phyloP scores from a whole-genome alignment of 2,797 vertebrate genomes.

The Prionace glauca region DNA sequence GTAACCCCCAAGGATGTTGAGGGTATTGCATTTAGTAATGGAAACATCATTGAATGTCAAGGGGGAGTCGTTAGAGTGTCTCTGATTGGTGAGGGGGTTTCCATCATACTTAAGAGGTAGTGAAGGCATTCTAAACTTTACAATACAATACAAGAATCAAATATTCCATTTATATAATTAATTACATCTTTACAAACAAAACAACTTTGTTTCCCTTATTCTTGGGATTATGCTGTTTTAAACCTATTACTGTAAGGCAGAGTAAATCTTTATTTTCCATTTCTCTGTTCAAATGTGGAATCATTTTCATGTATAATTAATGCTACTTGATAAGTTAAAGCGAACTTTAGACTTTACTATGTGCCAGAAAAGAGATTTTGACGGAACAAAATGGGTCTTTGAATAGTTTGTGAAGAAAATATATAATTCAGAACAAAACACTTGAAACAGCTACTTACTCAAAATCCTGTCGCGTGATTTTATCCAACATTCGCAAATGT shows the following conservation, averaged over 20 bases:
- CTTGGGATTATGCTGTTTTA: background rate
- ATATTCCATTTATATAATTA: background rate
- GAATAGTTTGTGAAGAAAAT: background rate
- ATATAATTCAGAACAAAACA: background rate
- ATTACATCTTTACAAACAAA: background rate
- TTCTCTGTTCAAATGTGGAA: background rate
- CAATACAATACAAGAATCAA: background rate
- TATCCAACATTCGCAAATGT: background rate
- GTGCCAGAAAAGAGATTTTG: background rate
- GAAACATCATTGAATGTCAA: too few relatives aligned
- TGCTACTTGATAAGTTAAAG: background rate
- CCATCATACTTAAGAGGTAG: too few relatives aligned
- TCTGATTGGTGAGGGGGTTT: too few relatives aligned
- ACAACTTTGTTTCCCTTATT: too few relatives aligned
- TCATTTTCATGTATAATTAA: background rate
- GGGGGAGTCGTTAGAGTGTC: too few relatives aligned
- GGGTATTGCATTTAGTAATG: too few relatives aligned
- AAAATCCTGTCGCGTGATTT: background rate
- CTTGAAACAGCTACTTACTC: background rate
- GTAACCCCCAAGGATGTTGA: too few relatives aligned
- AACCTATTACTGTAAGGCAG: background rate
- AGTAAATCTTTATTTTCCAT: background rate
- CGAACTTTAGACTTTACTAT: background rate
- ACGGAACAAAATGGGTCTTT: background rate
- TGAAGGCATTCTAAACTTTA: background rate